Base-by-base conservation (phyloP, 2,113 vertebrate genomes). In the Ornithorhynchus anatinus region DNA sequence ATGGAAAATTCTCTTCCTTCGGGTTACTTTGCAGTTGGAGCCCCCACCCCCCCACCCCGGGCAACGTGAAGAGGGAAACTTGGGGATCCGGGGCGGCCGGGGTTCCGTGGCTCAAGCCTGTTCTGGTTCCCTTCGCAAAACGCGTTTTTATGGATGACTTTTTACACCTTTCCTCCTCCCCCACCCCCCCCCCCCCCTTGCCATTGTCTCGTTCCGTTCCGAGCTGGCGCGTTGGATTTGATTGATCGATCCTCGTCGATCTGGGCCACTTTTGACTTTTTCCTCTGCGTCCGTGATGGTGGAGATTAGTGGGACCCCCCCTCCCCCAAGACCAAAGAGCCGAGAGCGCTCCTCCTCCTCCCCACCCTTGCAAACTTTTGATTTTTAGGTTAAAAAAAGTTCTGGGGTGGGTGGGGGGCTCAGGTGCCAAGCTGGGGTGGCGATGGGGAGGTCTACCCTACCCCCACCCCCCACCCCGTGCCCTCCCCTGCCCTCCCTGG, bases 151-250 rank as follows among this genome's bases (percentile, higher is more conserved):
- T 88, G 90, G 62, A 78, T 76, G 77, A 88, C 90, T 92, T 90
- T 73, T 86, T 60, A 88, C 71, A 60, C 62, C 73, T 75, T 89
- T 91, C 87, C 90, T 36, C 48, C 74, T 65, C 82, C 73, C 71
- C 32, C 63, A 78, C 57, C 50, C 82, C 31, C 81, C 36, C 1
- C 63, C 76, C 22, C 45, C 84, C 84, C 85, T 89, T 89, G 83
- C 78, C 88, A 93, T 94, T 88, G 82, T 92, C 80, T 90, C 87
- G 65, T 79, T 65, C 87, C 70, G 89, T 90, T 93, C 94, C 95
- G 94, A 79, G 96, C 93, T 92, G 89, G 54, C 84, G 86, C 89
- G 78, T 45, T 84, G 79, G 75, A 86, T 84, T 81, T 79, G 79
- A 71, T 77, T 62, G 59, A 69, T 31, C 33, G 62, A 78, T 69